Conservation (phyloP, 2,797 vertebrate species). For the Synanceia verrucosa region DNA sequence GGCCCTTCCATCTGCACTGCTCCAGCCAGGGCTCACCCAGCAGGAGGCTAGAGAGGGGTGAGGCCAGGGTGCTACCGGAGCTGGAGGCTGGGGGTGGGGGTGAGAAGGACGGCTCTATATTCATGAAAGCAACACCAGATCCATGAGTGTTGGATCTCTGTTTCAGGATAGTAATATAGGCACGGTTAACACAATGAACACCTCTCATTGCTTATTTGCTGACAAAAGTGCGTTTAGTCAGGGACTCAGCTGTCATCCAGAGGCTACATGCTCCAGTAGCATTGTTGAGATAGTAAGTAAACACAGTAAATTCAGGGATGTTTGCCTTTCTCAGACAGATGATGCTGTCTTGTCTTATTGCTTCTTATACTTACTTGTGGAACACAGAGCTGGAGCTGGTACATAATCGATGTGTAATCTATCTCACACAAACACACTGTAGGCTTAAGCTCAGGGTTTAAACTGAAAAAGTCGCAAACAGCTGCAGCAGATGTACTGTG, state of each 20-base stretch:
- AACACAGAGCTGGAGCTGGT: slow-evolving; percentile 10
- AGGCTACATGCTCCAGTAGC: slow-evolving; percentile 18
- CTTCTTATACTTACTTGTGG: slow-evolving; percentile 21
- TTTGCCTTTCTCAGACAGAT: slow-evolving; percentile 37
- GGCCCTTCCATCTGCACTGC: slow-evolving; percentile 82
- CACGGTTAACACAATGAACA: background rate
- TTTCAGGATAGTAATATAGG: background rate
- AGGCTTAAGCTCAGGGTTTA: slow-evolving; percentile 44
- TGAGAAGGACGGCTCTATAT: slow-evolving; percentile 66
- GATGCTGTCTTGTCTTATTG: slow-evolving; percentile 20
- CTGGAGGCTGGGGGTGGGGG: slow-evolving; percentile 62
- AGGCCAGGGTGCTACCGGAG: slow-evolving; percentile 68
- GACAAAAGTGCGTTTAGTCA: slow-evolving; percentile 34
- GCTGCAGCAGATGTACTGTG: slow-evolving; percentile 52
- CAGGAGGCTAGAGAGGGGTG: slow-evolving; percentile 74
- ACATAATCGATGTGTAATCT: slow-evolving; percentile 34
- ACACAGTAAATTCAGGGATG: slow-evolving; percentile 32
- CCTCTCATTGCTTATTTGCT: slow-evolving; percentile 38
- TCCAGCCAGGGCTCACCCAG: slow-evolving; percentile 80
- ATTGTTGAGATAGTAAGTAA: slow-evolving; percentile 26
- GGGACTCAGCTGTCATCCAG: slow-evolving; percentile 34
- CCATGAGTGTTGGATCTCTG: slow-evolving; percentile 24
- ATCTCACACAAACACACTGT: slow-evolving; percentile 22
- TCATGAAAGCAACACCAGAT: slow-evolving; percentile 64
- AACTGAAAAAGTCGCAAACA: slow-evolving; percentile 42